Evolutionary conservation across 2,888 invertebrate species (phyloP).

Genomic region (Heliconius hortense): DNA sequence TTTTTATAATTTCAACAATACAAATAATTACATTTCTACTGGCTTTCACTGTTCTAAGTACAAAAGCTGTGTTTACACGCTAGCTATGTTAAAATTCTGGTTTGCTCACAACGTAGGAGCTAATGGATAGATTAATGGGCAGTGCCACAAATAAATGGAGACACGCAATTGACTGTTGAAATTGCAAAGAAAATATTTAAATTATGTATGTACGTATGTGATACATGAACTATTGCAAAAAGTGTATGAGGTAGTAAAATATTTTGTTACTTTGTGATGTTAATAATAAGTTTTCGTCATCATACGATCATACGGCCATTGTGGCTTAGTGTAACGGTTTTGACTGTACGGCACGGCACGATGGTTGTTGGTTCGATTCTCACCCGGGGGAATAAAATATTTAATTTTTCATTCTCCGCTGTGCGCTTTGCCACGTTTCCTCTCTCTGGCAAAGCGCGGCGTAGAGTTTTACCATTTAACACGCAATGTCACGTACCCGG

Average conservation of each 20-base stretch:
- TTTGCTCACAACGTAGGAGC: constrained; percentile 30
- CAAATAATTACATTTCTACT: neutral
- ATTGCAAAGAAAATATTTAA: constrained; percentile 14
- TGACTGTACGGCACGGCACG: no score
- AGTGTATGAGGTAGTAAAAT: neutral
- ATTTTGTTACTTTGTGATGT: neutral
- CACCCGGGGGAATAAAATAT: neutral
- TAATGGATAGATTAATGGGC: constrained; percentile 41
- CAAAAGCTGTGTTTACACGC: constrained; percentile 34
- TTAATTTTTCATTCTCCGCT: no score
- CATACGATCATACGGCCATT: neutral
- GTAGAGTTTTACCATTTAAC: no score
- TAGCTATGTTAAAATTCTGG: constrained; percentile 38
- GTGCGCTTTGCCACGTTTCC: no score
- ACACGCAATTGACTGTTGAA: constrained; percentile 9
- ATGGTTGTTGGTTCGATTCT: no score
- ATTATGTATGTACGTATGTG: neutral
- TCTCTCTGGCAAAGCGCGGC: no score
- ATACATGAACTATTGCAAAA: constrained; percentile 2
- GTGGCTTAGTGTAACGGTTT: neutral
- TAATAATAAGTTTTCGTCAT: neutral
- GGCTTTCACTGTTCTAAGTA: constrained; percentile 1
- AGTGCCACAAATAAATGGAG: constrained; percentile 28
- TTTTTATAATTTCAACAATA: no score
- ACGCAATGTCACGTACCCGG: no score